Evolutionary conservation across 2,888 invertebrate species (phyloP).

Genomic region (Mantis religiosa): DNA sequence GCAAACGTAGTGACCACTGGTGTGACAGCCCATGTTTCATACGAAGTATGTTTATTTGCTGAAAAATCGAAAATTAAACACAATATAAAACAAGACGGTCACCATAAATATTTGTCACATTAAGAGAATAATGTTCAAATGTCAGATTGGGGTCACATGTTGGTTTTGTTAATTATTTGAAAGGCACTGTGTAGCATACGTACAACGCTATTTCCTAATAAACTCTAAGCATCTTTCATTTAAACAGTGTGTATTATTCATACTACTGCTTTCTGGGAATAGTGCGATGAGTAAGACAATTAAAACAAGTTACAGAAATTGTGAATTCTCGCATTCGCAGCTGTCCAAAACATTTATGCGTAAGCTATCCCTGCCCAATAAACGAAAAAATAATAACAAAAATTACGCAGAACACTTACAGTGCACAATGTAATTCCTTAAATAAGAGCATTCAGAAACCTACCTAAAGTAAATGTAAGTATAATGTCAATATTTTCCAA

Average conservation of each 20-base stretch:
- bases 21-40: background rate
- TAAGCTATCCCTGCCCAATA: background rate
- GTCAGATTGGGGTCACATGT: constrained; percentile 50
- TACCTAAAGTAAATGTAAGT: background rate
- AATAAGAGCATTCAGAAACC: background rate
- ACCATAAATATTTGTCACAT: background rate
- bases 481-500: background rate
- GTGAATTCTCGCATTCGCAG: constrained; percentile 16
- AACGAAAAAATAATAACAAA: background rate
- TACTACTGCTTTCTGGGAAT: background rate
- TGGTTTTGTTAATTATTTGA: constrained; percentile 32
- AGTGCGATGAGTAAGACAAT: background rate
- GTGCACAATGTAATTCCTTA: background rate
- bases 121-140: constrained; percentile 16
- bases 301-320: background rate
- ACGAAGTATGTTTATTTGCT: background rate
- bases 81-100: background rate
- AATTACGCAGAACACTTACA: background rate
- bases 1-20: background rate
- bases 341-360: constrained; percentile 17
- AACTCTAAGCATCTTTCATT: background rate
- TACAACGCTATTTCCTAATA: background rate
- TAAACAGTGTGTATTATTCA: background rate
- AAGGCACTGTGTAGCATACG: background rate
- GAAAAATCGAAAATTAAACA: background rate